phyloP scores from a whole-genome alignment of 2,113 vertebrate genomes.

The Pseudopodoces humilis region DNA sequence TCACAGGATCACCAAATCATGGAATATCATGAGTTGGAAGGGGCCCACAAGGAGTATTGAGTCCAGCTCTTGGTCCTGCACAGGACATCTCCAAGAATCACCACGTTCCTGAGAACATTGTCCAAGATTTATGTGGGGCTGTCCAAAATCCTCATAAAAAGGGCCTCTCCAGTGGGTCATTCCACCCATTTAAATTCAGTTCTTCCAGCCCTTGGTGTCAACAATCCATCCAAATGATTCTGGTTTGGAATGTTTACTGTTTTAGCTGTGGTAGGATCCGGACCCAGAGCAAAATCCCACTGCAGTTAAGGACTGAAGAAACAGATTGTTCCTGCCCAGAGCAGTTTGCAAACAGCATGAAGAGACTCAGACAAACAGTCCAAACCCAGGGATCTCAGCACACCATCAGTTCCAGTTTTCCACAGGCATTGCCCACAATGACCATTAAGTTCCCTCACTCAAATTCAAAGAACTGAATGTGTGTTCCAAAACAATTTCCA shows the following conservation, averaged over 20 bases:
- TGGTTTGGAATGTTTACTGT: background rate
- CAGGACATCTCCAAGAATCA: background rate
- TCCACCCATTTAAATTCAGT: background rate
- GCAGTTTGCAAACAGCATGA: background rate
- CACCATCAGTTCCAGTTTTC: background rate
- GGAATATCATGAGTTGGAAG: background rate
- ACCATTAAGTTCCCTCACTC: background rate
- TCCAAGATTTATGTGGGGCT: background rate
- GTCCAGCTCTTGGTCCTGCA: background rate
- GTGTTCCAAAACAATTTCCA: background rate
- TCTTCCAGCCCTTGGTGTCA: background rate
- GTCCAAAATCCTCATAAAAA: background rate
- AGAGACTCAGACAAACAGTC: background rate
- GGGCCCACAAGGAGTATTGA: background rate
- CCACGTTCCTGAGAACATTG: fast-evolving
- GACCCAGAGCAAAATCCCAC: background rate
- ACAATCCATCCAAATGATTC: background rate
- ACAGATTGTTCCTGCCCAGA: background rate
- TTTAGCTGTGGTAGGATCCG: background rate
- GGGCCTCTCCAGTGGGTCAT: background rate
- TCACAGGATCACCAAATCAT: background rate
- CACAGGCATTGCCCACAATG: background rate
- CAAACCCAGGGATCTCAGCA: background rate
- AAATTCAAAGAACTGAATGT: background rate
- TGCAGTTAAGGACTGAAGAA: background rate